A percentile compares a stretch with the other conserved stretches of the same genome.
These are phyloP conservation scores for Glyphotaelius pellucidus DNA, from an alignment of 2,888 invertebrate genomes.

Conservation along the genomic window DNA sequence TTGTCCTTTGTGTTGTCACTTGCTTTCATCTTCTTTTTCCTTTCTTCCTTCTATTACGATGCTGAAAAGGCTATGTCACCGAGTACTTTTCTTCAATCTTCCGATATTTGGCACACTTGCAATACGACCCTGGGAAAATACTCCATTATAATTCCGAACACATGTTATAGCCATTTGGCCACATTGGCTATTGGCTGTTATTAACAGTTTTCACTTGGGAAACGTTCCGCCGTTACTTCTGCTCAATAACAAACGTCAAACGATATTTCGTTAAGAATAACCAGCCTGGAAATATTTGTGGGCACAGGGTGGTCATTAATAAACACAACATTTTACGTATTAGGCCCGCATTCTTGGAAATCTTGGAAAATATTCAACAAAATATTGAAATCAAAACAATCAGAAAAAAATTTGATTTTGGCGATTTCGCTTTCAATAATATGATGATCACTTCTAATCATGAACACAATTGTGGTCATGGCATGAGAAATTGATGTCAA, in stretches of 20 bases:
- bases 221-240: not conserved
- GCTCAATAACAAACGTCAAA: constrained; percentile 13
- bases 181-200: not conserved
- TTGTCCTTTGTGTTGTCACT: not conserved
- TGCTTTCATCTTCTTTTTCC: not conserved
- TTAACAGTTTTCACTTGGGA: constrained; percentile 14
- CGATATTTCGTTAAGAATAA: constrained; percentile 23
- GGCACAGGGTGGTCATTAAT: not conserved
- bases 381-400: not conserved
- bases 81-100: not conserved
- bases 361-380: not conserved
- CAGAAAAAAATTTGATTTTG: not conserved
- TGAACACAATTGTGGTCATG: not conserved
- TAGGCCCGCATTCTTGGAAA: not conserved
- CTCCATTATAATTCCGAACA: not conserved
- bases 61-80: not conserved
- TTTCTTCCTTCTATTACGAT: not conserved
- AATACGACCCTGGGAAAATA: not conserved
- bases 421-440: not conserved
- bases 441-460: too few species aligned
- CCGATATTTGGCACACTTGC: not conserved
- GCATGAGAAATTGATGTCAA: too few species aligned
- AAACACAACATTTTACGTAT: not conserved
- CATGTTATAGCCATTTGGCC: not conserved
- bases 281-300: constrained; percentile 6